Evolutionary conservation across 2,888 invertebrate genomes (phyloP), one percentile per base, ranked within the genome.

Genomic region (Bruchidius siliquastri): DNA sequence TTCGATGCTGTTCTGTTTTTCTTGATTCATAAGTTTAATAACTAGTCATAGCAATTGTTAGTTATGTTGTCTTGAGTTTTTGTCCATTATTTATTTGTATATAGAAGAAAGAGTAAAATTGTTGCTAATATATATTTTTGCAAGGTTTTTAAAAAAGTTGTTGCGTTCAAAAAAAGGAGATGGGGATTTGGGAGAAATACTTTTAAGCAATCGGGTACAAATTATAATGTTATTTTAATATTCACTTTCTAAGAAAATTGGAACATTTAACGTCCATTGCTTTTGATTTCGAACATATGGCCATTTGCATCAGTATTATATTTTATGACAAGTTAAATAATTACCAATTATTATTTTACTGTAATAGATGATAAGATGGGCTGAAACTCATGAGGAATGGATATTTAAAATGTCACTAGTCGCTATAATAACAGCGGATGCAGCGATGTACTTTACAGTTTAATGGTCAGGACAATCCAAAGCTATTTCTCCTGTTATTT

Each of bases 21-120:
- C 75, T 78, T 75, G 72, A 74, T 76, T 75, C 71, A 74, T 79
- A 80, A 81, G 78, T 79, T 80, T 81, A 81, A 81, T 78, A 79
- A 79, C 84, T 84, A 84, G 84, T 84, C 84, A 83, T 83, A 84
- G 84, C 81, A 81, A 71, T 80, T 83, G 81, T 83, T 83, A 79
- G 79, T 81, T 79, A 79, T 81, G 79, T 79, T 77, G 78, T 79
- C 79, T 78, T 74, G 72, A 75, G 78, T 72, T 77, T 74, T 75
- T 78, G 76, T 75, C 74, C 76, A 73, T 81, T 83, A 82, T 83
- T 83, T 83, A 82, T 83, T 82, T 79, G 82, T 81, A 83, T 68
- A 79, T 80, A 81, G 79, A 73, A 75, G 71, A 78, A 81, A 49
- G 49, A 49, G 49, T 49, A 49, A 49, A 49, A 78, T 81, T 81